Evolutionary conservation across 2,888 invertebrate species (phyloP).

Genomic region (Athalia circularis): DNA sequence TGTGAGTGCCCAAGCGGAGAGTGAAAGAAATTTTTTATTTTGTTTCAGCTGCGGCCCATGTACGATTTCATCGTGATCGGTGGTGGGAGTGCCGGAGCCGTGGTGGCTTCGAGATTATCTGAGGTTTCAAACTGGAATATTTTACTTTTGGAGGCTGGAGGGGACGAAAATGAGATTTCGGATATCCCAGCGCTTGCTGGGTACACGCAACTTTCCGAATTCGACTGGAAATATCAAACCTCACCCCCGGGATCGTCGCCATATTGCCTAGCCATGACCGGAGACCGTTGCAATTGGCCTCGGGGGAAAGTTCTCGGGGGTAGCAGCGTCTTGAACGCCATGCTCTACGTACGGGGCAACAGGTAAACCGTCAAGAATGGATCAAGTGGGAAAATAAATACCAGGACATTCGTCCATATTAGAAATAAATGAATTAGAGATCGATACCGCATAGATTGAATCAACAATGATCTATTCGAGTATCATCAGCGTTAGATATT

Average conservation of each 20-base stretch:
- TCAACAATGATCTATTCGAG: background rate
- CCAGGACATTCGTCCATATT: too few relatives aligned
- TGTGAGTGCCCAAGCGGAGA: background rate
- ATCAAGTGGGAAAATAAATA: background rate
- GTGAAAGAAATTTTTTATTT: constrained; percentile 4
- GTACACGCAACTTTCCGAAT: constrained; percentile 88
- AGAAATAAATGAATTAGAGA: too few relatives aligned
- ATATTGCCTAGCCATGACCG: constrained; percentile 92
- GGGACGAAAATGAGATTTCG: constrained; percentile 91
- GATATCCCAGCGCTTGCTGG: constrained; percentile 91
- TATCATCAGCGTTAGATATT: background rate
- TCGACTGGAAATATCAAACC: constrained; percentile 96
- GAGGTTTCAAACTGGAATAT: constrained; percentile 90
- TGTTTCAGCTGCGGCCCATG: constrained; percentile 81
- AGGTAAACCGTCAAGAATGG: constrained; percentile 72
- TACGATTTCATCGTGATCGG: constrained; percentile 93
- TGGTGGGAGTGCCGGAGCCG: constrained; percentile 92
- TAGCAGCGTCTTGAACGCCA: constrained; percentile 90
- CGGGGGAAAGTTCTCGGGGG: constrained; percentile 94
- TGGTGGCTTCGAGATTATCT: constrained; percentile 88
- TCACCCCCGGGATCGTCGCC: constrained; percentile 83
- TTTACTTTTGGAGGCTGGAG: constrained; percentile 89
- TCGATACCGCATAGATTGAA: too few relatives aligned
- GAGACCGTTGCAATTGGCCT: constrained; percentile 93
- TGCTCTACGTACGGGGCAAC: constrained; percentile 94